Evolutionary conservation across 2,797 vertebrate species (phyloP).

Genomic region (Cynopterus sphinx): DNA sequence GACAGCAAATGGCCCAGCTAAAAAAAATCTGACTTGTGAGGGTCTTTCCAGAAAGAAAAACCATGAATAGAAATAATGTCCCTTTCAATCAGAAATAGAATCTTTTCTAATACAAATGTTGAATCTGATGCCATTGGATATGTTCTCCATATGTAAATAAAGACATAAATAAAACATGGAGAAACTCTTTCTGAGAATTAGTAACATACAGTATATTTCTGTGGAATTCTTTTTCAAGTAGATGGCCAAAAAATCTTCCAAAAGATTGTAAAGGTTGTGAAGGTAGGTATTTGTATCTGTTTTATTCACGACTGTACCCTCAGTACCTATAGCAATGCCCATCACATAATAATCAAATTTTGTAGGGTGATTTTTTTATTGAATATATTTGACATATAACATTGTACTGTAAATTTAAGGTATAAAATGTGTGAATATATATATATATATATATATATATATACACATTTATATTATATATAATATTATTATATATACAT

Average conservation of each 20-base stretch:
- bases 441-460: too few relatives aligned
- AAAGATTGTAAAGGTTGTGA: neutral
- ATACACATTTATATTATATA: too few relatives aligned
- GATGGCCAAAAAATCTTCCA: conserved; percentile 3
- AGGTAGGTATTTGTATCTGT: neutral
- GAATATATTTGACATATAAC: neutral
- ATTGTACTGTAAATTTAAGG: neutral
- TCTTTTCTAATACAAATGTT: conserved; percentile 68
- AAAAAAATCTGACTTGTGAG: conserved; percentile 68
- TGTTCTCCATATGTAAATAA: conserved; percentile 40
- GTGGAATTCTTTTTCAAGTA: conserved; percentile 14
- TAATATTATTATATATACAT: too few relatives aligned
- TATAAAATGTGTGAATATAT: neutral
- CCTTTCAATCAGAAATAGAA: conserved; percentile 67
- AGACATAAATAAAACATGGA: conserved; percentile 17
- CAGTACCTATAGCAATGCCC: neutral
- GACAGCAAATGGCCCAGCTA: conserved; percentile 63
- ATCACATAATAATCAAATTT: neutral
- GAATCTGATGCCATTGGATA: conserved; percentile 48
- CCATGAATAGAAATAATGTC: conserved; percentile 61
- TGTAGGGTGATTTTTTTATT: neutral
- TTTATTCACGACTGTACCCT: neutral
- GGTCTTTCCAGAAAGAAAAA: conserved; percentile 71
- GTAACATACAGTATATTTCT: conserved; percentile 49
- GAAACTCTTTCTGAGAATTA: neutral